Evolutionary conservation across 2,113 vertebrate species (phyloP).

Genomic region (Trachemys scripta): DNA sequence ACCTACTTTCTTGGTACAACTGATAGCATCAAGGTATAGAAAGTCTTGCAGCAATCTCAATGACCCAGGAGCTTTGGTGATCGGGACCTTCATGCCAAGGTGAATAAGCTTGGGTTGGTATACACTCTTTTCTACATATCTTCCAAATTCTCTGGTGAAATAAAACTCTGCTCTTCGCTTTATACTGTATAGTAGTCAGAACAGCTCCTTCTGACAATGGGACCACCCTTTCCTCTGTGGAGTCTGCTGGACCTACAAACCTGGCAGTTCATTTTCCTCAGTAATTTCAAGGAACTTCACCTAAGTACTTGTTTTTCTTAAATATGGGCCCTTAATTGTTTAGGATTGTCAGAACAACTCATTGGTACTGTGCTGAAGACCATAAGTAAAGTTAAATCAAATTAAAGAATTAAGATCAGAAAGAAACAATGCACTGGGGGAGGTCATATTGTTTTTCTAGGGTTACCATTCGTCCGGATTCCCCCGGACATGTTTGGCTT

Average conservation of each 20-base stretch:
- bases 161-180: background rate
- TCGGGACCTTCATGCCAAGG: background rate
- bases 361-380: background rate
- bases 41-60: background rate
- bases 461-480: no score
- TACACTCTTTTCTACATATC: background rate
- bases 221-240: background rate
- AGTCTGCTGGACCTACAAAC: background rate
- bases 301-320: background rate
- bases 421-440: no score
- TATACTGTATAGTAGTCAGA: background rate
- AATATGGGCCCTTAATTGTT: background rate
- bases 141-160: background rate
- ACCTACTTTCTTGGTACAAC: fast-evolving
- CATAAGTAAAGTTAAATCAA: background rate
- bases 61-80: background rate
- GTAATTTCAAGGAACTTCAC: background rate
- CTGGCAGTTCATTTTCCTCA: background rate
- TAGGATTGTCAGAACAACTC: no score
- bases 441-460: no score
- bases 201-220: background rate
- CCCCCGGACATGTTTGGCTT: no score
- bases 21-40: background rate
- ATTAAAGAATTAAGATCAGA: no score
- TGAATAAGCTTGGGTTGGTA: background rate